phyloP scores from a whole-genome alignment of 1,140 invertebrate genomes.

The Drosophila bocki region DNA sequence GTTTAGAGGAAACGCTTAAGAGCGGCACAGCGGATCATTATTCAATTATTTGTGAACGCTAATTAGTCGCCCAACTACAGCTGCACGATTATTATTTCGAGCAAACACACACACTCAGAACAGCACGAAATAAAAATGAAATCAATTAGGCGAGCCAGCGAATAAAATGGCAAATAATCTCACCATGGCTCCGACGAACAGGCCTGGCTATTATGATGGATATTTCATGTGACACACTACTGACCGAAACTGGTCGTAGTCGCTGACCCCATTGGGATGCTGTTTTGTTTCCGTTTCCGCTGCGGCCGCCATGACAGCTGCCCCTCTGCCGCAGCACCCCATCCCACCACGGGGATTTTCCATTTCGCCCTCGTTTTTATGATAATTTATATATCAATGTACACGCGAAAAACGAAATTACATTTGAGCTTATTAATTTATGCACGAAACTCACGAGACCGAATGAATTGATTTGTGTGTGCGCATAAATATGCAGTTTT shows the following conservation, averaged over 20 bases:
- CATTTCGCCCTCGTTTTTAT: conserved; percentile 48
- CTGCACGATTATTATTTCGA: conserved; percentile 38
- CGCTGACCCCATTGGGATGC: conserved; percentile 45
- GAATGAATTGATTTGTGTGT: conserved; percentile 37
- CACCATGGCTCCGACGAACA: conserved; percentile 4
- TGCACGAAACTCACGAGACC: conserved; percentile 31
- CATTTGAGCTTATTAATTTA: conserved; percentile 52
- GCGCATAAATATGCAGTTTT: conserved; percentile 20
- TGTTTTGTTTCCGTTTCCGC: conserved; percentile 80
- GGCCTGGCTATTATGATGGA: conserved; percentile 58
- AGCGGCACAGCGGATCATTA: conserved; percentile 30
- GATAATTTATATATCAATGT: conserved; percentile 53
- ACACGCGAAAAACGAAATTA: conserved; percentile 47
- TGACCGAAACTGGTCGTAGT: conserved; percentile 26
- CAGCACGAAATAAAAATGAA: conserved; percentile 40
- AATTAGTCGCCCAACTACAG: conserved; percentile 51
- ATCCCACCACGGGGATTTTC: conserved; percentile 18
- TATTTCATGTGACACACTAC: conserved; percentile 65
- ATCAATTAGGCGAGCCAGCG: conserved; percentile 61
- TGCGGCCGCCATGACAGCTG: conserved; percentile 55
- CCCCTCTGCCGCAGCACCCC: conserved; percentile 1
- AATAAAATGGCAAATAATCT: conserved; percentile 51
- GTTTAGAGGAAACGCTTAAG: conserved; percentile 19
- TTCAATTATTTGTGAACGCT: conserved; percentile 62
- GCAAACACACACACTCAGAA: not conserved